phyloP scores from a whole-genome alignment of 1,140 invertebrate genomes.

The Gerris buenoi region DNA sequence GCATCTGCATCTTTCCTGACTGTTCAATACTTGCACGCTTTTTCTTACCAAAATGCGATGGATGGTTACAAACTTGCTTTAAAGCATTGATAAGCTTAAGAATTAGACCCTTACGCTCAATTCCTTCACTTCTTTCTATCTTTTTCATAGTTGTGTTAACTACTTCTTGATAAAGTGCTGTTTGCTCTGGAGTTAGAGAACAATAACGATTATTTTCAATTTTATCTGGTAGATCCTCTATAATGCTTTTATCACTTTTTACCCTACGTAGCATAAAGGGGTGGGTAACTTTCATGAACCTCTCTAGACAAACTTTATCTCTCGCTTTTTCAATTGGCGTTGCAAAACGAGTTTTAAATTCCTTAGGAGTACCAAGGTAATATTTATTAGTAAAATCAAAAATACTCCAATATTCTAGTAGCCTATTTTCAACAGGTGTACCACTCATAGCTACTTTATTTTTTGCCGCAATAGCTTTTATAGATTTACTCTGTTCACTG shows the following conservation, averaged over 20 bases:
- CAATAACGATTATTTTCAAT: too few relatives aligned
- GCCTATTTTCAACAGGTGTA: background rate
- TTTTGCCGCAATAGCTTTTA: background rate
- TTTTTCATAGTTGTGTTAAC: background rate
- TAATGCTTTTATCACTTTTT: background rate
- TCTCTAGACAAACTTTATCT: background rate
- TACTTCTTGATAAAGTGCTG: background rate
- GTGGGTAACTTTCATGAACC: background rate
- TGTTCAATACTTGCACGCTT: too few relatives aligned
- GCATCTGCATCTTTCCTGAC: background rate
- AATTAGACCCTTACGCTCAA: background rate
- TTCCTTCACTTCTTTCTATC: background rate
- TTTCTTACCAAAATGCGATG: background rate
- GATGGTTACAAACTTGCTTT: background rate
- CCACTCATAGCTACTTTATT: background rate
- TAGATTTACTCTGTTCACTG: background rate
- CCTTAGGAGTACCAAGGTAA: background rate
- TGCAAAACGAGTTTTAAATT: background rate
- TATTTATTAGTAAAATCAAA: background rate
- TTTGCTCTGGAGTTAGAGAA: background rate
- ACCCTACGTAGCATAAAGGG: background rate
- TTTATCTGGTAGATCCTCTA: background rate
- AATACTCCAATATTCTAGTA: background rate
- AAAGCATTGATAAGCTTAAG: background rate
- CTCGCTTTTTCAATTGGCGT: background rate